phyloP scores from a whole-genome alignment of 2,113 vertebrate species.

The Tapirus terrestris region DNA sequence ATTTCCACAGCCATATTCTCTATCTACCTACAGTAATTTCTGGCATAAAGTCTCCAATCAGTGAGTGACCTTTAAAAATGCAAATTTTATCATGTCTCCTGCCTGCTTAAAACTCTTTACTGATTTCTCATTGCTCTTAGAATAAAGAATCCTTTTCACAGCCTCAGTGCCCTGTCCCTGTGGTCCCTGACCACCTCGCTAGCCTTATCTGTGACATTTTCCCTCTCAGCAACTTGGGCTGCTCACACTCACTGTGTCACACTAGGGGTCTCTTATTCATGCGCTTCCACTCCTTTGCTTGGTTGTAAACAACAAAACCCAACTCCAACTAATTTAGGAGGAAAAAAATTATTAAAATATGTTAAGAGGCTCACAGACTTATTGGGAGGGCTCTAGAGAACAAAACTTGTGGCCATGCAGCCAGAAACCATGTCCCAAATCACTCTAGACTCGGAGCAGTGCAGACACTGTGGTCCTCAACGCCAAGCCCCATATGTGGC shows the following conservation, averaged over 20 bases:
- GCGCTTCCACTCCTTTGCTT: not conserved
- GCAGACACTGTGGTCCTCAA: not conserved
- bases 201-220: not conserved
- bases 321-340: not conserved
- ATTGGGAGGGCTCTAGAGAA: not conserved
- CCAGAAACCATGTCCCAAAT: not conserved
- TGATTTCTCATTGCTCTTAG: conserved; percentile 6
- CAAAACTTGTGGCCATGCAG: not conserved
- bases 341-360: not conserved
- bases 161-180: no score
- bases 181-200: not conserved
- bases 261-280: not conserved
- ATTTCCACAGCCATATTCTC: not conserved
- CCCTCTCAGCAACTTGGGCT: not conserved
- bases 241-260: not conserved
- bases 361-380: not conserved
- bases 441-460: not conserved
- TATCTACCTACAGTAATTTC: not conserved
- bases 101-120: not conserved
- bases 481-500: not conserved
- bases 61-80: conserved; percentile 72
- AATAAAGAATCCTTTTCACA: not conserved
- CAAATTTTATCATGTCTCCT: conserved; percentile 37
- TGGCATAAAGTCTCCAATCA: not conserved
- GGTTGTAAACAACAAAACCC: not conserved